phyloP scores from a whole-genome alignment of 2,888 invertebrate species.

The Dioctria rufipes region DNA sequence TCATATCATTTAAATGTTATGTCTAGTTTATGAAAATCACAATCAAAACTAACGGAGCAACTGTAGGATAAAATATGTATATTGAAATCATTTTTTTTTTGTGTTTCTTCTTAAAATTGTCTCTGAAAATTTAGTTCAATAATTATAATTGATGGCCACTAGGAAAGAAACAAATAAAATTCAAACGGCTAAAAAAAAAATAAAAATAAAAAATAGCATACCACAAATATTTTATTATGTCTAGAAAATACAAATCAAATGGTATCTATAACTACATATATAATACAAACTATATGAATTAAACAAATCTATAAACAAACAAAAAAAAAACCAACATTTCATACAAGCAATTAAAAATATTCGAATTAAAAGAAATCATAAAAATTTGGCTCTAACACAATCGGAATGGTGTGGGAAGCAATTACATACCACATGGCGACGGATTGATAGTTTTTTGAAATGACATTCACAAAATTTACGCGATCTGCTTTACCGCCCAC shows the following conservation, averaged over 20 bases:
- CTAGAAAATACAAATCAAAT: conserved; percentile 19
- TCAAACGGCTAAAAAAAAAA: conserved; percentile 22
- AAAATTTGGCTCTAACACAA: conserved; percentile 68
- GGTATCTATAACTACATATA: background rate
- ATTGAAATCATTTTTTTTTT: no score
- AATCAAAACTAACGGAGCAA: no score
- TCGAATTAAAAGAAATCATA: conserved; percentile 57
- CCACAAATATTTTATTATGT: conserved; percentile 23
- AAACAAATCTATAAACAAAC: conserved; percentile 29
- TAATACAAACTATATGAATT: conserved; percentile 24
- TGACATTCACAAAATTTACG: conserved; percentile 40
- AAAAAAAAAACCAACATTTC: conserved; percentile 18
- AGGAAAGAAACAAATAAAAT: no score
- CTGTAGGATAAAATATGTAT: no score
- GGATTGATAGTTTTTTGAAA: conserved; percentile 59
- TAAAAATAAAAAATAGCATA: conserved; percentile 15
- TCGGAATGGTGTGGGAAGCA: conserved; percentile 73
- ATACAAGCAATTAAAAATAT: no score
- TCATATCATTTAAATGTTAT: no score
- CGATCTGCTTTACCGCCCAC: no score
- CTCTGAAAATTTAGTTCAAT: no score
- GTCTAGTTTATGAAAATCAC: no score
- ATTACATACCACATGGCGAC: conserved; percentile 71
- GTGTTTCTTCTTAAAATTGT: no score
- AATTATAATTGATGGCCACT: no score